Evolutionary conservation across 2,888 invertebrate species (phyloP), one percentile per base, ranked within the genome.

Genomic region (Embidobia sp.): DNA sequence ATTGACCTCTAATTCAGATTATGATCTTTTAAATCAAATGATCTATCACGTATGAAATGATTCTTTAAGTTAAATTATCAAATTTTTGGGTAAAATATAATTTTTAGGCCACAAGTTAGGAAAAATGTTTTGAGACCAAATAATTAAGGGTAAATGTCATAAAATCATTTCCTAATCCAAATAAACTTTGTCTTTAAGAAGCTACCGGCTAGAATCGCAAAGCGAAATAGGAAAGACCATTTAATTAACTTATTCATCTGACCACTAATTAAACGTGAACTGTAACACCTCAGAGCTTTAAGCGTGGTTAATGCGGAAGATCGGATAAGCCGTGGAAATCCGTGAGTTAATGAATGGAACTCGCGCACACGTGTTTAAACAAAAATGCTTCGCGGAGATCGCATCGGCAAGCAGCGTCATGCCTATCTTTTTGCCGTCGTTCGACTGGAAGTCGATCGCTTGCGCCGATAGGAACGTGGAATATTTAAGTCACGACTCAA

Each of bases 231-330:
- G 8, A 31, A 19, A 44, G 35, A 44, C 51, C 18, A 18, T 85
- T 85, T 86, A 86, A 88, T 87, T 87, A 88, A 88, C 86, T 88
- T 87, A 87, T 88, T 87, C 87, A 87, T 87, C 85, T 82, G 82
- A 78, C 80, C 81, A 78, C 87, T 88, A 88, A 88, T 88, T 88
- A 88, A 88, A 87, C 86, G 86, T 82, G 87, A 87, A 86, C 85
- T 85, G 83, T 85, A 87, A 87, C 87, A 87, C 88, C 88, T 88
- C 81, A 77, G 75, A 76, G 79, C 79, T 81, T 80, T 79, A 82
- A 83, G 82, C 82, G 80, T 72, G 31, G 49, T 75, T 69, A 79
- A 81, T 33, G 33, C 48, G 79, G 72, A 64, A 84, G 84, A 85
- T 85, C 85, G 83, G 85, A 85, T 85, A 85, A 85, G 85, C 63